These are phyloP conservation scores for Drosophila auraria DNA, from an alignment of 1,140 invertebrate genomes.

Conservation along the genomic window DNA sequence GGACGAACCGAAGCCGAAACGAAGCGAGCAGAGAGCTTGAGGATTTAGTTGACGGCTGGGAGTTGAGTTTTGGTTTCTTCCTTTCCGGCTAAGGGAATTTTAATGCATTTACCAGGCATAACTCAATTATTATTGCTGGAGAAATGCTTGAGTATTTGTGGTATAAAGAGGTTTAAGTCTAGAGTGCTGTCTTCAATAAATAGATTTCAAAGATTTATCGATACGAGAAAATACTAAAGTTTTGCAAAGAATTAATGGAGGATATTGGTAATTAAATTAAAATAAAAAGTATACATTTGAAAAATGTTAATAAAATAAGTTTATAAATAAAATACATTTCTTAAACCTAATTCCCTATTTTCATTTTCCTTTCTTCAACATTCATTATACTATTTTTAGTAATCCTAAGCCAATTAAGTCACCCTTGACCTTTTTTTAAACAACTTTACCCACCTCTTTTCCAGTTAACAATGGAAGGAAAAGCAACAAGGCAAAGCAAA, in stretches of 20 bases:
- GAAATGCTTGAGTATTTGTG: background rate
- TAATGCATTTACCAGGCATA: constrained; percentile 21
- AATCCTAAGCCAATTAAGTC: constrained; percentile 16
- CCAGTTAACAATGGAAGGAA: background rate
- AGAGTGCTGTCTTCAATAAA: background rate
- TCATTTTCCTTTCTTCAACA: no score
- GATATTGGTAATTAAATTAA: no score
- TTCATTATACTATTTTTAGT: background rate
- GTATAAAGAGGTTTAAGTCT: background rate
- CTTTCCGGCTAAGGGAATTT: constrained; percentile 9
- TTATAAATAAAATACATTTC: no score
- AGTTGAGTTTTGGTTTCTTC: constrained; percentile 1
- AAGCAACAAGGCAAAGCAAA: constrained; percentile 30
- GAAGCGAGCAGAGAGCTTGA: constrained; percentile 3
- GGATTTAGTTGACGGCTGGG: constrained; percentile 14
- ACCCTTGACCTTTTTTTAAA: background rate
- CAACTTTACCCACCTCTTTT: background rate
- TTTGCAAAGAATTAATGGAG: no score
- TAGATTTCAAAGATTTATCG: constrained; percentile 1
- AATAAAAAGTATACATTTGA: no score
- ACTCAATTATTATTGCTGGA: constrained; percentile 23
- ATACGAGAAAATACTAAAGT: background rate
- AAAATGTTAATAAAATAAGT: no score
- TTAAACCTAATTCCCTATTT: background rate
- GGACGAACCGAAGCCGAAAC: constrained; percentile 23